Percentiles rank a stretch among this genome's conserved stretches.
These are phyloP conservation scores for Micromesistius poutassou DNA, from an alignment of 2,797 vertebrate species.

Conservation along the genomic window DNA sequence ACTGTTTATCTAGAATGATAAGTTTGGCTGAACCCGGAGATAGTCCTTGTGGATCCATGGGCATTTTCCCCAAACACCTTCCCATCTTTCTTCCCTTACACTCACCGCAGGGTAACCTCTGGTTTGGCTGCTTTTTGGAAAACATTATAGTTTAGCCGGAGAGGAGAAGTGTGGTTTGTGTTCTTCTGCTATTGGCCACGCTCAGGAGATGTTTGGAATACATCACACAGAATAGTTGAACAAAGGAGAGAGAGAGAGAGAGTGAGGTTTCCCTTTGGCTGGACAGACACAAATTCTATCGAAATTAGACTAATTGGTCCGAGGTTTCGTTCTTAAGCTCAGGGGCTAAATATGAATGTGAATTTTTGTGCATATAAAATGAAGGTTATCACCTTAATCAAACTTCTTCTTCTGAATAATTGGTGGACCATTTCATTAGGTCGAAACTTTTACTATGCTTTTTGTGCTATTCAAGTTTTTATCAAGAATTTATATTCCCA, in stretches of 20 bases:
- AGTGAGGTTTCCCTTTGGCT: neutral
- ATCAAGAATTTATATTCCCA: neutral
- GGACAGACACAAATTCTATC: neutral
- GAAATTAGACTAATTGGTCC: conserved; percentile 9
- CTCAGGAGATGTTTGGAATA: neutral
- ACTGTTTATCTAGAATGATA: conserved; percentile 18
- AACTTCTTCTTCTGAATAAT: neutral
- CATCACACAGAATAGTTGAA: conserved; percentile 23
- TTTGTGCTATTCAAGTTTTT: neutral
- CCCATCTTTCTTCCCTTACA: neutral
- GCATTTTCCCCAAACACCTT: conserved; percentile 9
- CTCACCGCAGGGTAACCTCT: neutral
- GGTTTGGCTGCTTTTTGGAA: neutral
- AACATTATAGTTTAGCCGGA: neutral
- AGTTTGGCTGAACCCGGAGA: conserved; percentile 4
- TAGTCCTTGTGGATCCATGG: neutral
- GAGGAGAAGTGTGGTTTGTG: neutral
- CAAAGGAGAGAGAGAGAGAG: conserved; percentile 8
- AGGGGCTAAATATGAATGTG: too few species aligned
- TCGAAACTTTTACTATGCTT: neutral
- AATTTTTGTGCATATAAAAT: too few species aligned
- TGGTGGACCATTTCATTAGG: neutral
- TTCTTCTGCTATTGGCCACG: conserved; percentile 5
- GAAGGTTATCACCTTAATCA: too few species aligned
- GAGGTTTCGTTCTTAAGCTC: too few species aligned